These are phyloP conservation scores for Electrona antarctica DNA, from an alignment of 2,113 vertebrate genomes.

Conservation along the genomic window DNA sequence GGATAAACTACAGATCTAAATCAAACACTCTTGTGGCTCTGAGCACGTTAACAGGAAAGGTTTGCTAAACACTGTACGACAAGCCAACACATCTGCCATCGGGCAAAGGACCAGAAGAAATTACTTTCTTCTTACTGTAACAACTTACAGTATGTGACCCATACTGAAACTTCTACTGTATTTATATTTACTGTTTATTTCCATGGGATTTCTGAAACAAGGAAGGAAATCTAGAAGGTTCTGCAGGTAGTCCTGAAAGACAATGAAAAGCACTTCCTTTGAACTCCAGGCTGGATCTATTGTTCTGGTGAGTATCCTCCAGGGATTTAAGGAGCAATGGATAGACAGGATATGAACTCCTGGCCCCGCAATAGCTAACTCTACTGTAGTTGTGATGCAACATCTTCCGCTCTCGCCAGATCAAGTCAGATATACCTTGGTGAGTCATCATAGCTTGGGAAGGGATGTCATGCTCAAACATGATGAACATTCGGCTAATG, in stretches of 20 bases:
- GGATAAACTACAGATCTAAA: slow-evolving; percentile 47
- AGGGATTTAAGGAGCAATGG: not conserved
- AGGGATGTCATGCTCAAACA: not conserved
- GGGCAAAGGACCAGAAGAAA: too few relatives aligned
- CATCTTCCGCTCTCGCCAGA: not conserved
- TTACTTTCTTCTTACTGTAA: too few relatives aligned
- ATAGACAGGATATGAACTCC: slow-evolving; percentile 3
- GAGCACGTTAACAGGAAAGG: slow-evolving; percentile 47
- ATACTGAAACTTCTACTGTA: too few relatives aligned
- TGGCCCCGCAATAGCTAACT: not conserved
- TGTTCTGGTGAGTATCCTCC: slow-evolving; percentile 6
- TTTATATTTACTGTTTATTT: too few relatives aligned
- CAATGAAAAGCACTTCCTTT: slow-evolving; percentile 37
- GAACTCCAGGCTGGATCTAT: not conserved
- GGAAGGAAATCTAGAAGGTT: slow-evolving; percentile 6
- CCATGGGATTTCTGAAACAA: slow-evolving; percentile 5
- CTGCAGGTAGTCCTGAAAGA: slow-evolving; percentile 21
- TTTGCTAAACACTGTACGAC: slow-evolving; percentile 26
- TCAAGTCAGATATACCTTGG: slow-evolving; percentile 3
- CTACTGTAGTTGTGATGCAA: not conserved
- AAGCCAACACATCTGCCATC: too few relatives aligned
- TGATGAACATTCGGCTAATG: too few relatives aligned
- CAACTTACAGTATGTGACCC: too few relatives aligned
- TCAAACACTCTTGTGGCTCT: slow-evolving; percentile 28
- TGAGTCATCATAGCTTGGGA: slow-evolving; percentile 30